Evolutionary conservation across 37 sponge, comb jelly and placozoan species (phyloP).

Genomic region (Corticium candelabrum): DNA sequence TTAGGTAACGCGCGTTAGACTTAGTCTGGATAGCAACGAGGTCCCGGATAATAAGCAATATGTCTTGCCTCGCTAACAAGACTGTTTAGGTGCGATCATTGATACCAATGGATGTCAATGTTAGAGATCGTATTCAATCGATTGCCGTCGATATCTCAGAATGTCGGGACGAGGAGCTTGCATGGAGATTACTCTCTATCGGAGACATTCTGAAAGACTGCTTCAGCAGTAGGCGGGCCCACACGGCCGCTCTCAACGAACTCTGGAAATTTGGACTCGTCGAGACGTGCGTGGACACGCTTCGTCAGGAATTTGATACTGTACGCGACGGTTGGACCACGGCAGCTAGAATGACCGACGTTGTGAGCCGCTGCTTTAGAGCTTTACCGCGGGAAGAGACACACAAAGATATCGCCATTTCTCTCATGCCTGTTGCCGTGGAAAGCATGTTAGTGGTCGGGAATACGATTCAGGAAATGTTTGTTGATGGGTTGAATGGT

Average conservation of each 20-base stretch:
- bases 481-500: background rate
- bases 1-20: too few species aligned
- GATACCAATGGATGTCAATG: too few species aligned
- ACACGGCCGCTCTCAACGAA: background rate
- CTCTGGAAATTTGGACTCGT: conserved; percentile 49
- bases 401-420: background rate
- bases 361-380: background rate
- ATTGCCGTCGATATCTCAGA: background rate
- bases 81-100: too few species aligned
- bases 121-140: background rate
- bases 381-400: background rate
- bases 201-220: background rate
- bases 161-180: background rate
- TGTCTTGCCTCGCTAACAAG: too few species aligned
- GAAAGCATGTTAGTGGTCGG: conserved; percentile 49
- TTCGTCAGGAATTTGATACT: conserved; percentile 29
- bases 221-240: background rate
- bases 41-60: too few species aligned
- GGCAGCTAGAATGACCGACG: conserved; percentile 23
- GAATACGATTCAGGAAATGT: conserved; percentile 11
- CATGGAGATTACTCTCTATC: background rate
- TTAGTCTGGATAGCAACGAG: too few species aligned
- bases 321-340: conserved; percentile 38
- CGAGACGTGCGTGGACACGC: conserved; percentile 34
- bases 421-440: conserved; percentile 3